Conservation (phyloP, 1,140 invertebrate species). For the Ooceraea biroi region DNA sequence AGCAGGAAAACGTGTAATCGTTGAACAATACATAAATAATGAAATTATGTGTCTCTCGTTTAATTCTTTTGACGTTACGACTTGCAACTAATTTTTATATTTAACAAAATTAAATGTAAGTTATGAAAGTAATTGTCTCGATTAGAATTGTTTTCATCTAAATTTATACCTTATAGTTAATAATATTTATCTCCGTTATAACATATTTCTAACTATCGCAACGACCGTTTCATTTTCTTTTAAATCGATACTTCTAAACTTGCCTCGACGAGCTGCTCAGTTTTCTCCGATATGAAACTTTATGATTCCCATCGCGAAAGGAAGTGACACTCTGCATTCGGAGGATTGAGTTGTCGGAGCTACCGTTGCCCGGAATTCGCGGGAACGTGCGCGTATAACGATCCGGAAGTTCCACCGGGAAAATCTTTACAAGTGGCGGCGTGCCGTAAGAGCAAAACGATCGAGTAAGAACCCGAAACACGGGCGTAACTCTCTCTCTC, state of each 20-base stretch:
- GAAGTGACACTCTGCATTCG: conserved; percentile 30
- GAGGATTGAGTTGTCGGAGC: conserved; percentile 42
- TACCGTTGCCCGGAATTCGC: conserved; percentile 9
- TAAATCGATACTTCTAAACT: conserved; percentile 19
- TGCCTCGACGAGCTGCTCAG: neutral
- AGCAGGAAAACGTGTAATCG: neutral
- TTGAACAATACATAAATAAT: neutral
- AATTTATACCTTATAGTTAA: too few relatives aligned
- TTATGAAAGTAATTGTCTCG: too few relatives aligned
- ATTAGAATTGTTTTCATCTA: too few relatives aligned
- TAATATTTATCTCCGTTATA: too few relatives aligned
- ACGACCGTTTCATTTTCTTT: neutral
- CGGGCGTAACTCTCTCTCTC: conserved; percentile 45
- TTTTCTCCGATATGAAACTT: conserved; percentile 14
- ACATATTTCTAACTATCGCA: too few relatives aligned
- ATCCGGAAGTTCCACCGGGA: conserved; percentile 53
- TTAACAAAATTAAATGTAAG: too few relatives aligned
- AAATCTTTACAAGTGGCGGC: conserved; percentile 48
- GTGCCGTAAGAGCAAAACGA: conserved; percentile 57
- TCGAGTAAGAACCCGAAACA: conserved; percentile 57
- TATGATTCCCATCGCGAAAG: neutral
- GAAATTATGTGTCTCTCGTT: neutral
- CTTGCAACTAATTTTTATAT: too few relatives aligned
- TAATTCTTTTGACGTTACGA: too few relatives aligned
- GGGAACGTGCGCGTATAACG: conserved; percentile 42